Evolutionary conservation across 1,140 invertebrate genomes (phyloP).

Genomic region (Apis florea): DNA sequence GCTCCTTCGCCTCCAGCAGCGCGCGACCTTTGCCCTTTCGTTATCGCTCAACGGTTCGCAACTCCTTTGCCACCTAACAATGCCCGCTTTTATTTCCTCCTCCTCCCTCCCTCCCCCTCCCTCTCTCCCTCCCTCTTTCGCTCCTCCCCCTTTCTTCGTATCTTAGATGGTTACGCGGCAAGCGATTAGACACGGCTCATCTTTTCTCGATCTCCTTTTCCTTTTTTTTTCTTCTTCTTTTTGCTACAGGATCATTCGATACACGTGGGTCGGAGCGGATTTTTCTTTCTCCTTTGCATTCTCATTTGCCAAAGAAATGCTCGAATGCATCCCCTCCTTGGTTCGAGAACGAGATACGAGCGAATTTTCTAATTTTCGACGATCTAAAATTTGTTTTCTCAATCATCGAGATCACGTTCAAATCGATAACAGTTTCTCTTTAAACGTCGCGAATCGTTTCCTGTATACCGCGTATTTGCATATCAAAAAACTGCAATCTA

Average conservation of each 20-base stretch:
- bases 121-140: neutral
- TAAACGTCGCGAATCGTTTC: too few species aligned
- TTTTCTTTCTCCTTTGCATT: too few species aligned
- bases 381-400: too few species aligned
- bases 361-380: too few species aligned
- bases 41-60: constrained; percentile 59
- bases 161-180: neutral
- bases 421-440: constrained; percentile 6
- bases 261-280: too few species aligned
- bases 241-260: too few species aligned
- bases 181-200: neutral
- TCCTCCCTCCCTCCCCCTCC: neutral
- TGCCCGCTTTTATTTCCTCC: neutral
- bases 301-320: too few species aligned
- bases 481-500: constrained; percentile 26
- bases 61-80: constrained; percentile 43
- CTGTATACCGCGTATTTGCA: constrained; percentile 10
- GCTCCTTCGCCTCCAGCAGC: constrained; percentile 49
- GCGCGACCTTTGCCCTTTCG: constrained; percentile 60
- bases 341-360: too few species aligned
- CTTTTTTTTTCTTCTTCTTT: too few species aligned
- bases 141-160: neutral
- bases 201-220: neutral
- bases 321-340: too few species aligned
- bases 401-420: neutral